A percentile compares a stretch with the other conserved stretches of the same genome.
Evolutionary conservation across 2,797 vertebrate species (phyloP).

Genomic region (Fratercula arctica): DNA sequence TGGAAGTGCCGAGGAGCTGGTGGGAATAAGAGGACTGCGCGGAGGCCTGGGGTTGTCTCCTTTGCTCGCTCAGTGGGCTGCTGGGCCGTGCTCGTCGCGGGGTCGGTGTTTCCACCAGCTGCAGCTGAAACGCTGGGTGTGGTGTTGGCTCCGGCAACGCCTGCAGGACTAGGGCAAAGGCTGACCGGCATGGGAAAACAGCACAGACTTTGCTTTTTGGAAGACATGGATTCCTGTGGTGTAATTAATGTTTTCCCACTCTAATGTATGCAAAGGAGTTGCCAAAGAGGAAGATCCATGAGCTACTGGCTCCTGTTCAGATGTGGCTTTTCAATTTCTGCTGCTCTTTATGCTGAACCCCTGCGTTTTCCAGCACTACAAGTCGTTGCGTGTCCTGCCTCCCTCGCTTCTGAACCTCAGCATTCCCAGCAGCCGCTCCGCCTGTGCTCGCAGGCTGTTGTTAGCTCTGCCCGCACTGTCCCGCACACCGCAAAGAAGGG

Average conservation of each 20-base stretch:
- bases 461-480: neutral
- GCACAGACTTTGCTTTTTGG: neutral
- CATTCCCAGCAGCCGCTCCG: neutral
- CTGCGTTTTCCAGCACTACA: neutral
- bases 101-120: neutral
- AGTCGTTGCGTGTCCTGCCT: neutral
- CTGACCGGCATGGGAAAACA: neutral
- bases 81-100: neutral
- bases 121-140: neutral
- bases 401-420: neutral
- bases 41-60: neutral
- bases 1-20: neutral
- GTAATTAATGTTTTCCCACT: neutral
- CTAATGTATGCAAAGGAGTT: neutral
- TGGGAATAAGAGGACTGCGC: neutral
- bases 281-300: neutral
- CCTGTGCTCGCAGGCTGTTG: rapidly evolving
- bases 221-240: neutral
- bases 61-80: neutral
- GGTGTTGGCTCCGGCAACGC: rapidly evolving
- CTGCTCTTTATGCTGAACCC: neutral
- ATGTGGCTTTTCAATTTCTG: neutral
- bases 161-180: neutral
- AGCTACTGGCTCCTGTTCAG: slow-evolving; percentile 31
- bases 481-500: rapidly evolving